phyloP scores from a whole-genome alignment of 2,113 vertebrate genomes.

The Catharus minimus region DNA sequence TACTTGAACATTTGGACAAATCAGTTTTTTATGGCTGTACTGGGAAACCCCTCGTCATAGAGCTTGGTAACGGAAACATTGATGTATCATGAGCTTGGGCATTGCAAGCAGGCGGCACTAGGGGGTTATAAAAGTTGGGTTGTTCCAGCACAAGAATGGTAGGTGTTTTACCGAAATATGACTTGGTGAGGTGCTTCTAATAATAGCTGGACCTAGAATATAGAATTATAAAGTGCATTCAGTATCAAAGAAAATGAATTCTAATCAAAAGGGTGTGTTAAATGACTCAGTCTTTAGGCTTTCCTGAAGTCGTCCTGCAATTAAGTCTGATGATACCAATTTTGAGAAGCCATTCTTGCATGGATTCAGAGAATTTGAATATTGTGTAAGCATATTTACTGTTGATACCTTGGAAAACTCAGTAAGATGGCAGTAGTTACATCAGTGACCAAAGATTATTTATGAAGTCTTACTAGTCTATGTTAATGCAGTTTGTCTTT shows the following conservation, averaged over 20 bases:
- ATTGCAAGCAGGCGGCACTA: background rate
- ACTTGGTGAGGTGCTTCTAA: slow-evolving; percentile 30
- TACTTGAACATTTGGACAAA: background rate
- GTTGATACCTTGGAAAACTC: background rate
- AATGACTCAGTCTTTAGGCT: background rate
- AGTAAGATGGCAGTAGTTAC: slow-evolving; percentile 11
- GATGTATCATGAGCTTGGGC: slow-evolving; percentile 44
- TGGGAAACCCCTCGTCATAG: slow-evolving; percentile 51
- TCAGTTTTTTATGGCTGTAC: background rate
- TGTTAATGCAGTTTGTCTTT: background rate
- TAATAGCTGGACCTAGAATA: slow-evolving; percentile 21
- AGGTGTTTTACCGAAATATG: slow-evolving; percentile 50
- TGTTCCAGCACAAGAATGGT: slow-evolving; percentile 15
- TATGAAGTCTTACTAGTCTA: background rate
- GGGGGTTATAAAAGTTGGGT: slow-evolving; percentile 19
- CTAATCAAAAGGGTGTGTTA: background rate
- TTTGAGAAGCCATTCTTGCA: background rate
- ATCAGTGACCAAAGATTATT: background rate
- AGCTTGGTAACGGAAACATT: slow-evolving; percentile 43
- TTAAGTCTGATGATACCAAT: background rate
- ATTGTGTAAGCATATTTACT: background rate
- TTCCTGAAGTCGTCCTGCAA: slow-evolving; percentile 5
- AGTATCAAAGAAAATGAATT: background rate
- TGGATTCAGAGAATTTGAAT: background rate
- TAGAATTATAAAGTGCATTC: background rate